Base-by-base conservation (phyloP, 2,797 vertebrate genomes). In the Huso huso region DNA sequence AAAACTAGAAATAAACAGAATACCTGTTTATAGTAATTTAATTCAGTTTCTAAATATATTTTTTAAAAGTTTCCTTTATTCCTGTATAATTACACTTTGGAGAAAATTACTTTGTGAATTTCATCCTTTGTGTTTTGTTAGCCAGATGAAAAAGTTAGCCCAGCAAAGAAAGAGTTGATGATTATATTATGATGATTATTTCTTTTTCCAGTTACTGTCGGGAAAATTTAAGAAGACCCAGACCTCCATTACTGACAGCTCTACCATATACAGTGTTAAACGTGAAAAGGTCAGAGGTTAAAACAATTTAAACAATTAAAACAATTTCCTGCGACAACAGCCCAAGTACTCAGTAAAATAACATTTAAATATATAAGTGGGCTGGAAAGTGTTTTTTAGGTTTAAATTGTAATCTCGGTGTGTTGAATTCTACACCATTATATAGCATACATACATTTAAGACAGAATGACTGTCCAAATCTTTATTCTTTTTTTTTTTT, bases 171-270 rank as follows among this genome's bases (percentile, higher is more conserved):
- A 7, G 0, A 0, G 6, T 2, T 4, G 1, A 8, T 6, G 50
- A 1, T 6, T 74, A 9, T 68, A 6, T 10, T 5, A 5, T 12
- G 6, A 23, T 7, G 64, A 6, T 48, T 67, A 73, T 4, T 49
- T 73, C 48, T 62, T 64, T 71, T 71, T 62, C 6, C 78, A 99
- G 96, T 85, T 99, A 68, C 66, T 98, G 75, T 90, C 92, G 0
- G 93, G 93, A n/a, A 90, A 77, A 15, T 98, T 90, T 77, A 92
- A 86, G 1, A 82, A 90, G 61, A 98, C 95, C 0, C 95, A 98
- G 82, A 97, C 93, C 6, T 98, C 96, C 1, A 95, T 97, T 71
- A 94, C 90, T 0, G 93, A 94, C 72, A 95, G 81, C 77, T 94
- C 91, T 0, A 93, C 93, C 7, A 65, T 79, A 0, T 98, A 97